Base-by-base conservation (phyloP, 2,797 vertebrate genomes). In the Echiichthys vipera region DNA sequence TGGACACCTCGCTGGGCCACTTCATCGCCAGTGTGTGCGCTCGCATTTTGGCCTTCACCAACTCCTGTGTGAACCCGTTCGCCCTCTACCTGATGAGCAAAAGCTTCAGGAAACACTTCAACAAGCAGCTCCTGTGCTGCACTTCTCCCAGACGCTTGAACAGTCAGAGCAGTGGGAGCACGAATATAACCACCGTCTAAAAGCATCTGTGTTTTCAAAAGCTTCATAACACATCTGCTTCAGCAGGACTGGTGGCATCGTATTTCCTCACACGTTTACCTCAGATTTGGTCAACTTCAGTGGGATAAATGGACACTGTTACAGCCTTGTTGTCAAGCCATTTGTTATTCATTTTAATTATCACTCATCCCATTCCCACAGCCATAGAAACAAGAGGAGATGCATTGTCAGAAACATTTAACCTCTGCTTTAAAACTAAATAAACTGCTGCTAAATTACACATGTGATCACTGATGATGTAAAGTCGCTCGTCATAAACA, bases 1-100 rank as follows among this genome's bases (percentile, higher is more conserved):
- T 97, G 77, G 97, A 99, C 94, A 97, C 96, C 1, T 99, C 98
- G 1, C 84, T 96, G 85, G 91, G 95, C 53, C 97, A 99, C 83
- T 97, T 97, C 79, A 68, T 92, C 3, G 79, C 84, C 74, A 92
- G 91, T 42, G 71, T 98, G 69, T 93, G 94, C 72, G 97, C 98
- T 61, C 96, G 97, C 8, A 93, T 98, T 71, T 85, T 99, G 90
- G 97, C 97, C 0, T 98, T 98, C 88, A 93, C 96, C 84, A 99
- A 98, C 93, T 98, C 97, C 47, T 98, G 97, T 1, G 94, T 98
- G 54, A 99, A 99, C 88, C 98, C 98, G 0, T 98, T 99, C 46
- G 97, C 97, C 30, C 95, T 99, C 65, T 98, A 97, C 86, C 86
- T 98, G 89, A 95, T 99, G 88, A 98, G 97, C 94, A 97, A 96